These are phyloP conservation scores for Plumapathes pennacea DNA, from an alignment of 92 coral and sea anemone species.

Conservation along the genomic window DNA sequence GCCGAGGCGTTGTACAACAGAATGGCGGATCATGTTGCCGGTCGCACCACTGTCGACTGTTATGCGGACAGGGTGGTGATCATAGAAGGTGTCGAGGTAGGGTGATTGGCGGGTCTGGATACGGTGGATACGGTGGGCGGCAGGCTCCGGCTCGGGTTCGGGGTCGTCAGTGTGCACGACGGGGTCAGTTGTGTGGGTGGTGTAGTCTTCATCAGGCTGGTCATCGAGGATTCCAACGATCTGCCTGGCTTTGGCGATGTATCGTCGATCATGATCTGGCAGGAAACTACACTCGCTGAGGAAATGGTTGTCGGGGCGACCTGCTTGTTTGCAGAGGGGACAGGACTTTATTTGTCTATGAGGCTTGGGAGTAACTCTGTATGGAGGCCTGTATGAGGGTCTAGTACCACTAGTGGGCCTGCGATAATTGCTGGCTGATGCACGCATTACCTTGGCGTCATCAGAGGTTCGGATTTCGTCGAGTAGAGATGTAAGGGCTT, in stretches of 20 bases:
- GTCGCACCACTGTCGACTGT: conserved; percentile 56
- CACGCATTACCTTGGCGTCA: conserved; percentile 50
- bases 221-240: conserved; percentile 35
- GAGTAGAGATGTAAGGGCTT: conserved; percentile 42
- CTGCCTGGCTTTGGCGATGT: conserved; percentile 40
- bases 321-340: conserved; percentile 8
- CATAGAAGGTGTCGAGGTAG: conserved; percentile 30
- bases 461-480: conserved; percentile 50
- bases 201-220: conserved; percentile 9
- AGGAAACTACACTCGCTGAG: conserved; percentile 36
- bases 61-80: conserved; percentile 28
- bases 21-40: conserved; percentile 51
- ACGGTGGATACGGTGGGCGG: conserved; percentile 23
- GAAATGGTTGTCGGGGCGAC: conserved; percentile 18
- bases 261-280: conserved; percentile 19
- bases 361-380: too few species aligned
- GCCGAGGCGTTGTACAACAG: conserved; percentile 42
- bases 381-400: background rate
- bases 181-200: too few species aligned
- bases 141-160: background rate
- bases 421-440: conserved; percentile 29
- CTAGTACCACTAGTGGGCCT: conserved; percentile 3
- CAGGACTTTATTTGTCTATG: too few species aligned
- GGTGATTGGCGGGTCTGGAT: conserved; percentile 40
- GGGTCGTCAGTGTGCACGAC: conserved; percentile 8